Conservation (phyloP, 1,140 invertebrate species). For the Vanessa atalanta region DNA sequence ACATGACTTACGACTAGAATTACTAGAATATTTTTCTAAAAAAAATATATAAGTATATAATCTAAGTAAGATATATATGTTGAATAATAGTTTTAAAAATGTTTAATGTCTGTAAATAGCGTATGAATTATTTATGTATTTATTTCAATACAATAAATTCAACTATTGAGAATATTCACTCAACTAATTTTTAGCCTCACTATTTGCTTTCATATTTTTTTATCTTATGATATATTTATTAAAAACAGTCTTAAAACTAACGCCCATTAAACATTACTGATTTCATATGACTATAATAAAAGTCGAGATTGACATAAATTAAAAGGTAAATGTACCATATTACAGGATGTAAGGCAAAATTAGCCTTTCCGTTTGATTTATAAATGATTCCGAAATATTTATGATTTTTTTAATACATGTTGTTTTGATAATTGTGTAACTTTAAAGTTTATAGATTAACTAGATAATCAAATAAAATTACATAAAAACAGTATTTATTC, state of each 20-base stretch:
- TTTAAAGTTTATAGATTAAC: too few relatives aligned
- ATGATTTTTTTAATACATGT: too few relatives aligned
- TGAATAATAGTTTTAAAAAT: neutral
- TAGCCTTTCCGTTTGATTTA: too few relatives aligned
- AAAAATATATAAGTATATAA: neutral
- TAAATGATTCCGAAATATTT: too few relatives aligned
- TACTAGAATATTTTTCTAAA: slow-evolving; percentile 9
- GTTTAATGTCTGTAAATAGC: neutral
- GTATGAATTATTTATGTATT: neutral
- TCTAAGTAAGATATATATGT: neutral
- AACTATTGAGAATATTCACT: slow-evolving; percentile 15
- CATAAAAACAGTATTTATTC: too few relatives aligned
- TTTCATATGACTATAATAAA: too few relatives aligned
- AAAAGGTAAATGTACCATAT: too few relatives aligned
- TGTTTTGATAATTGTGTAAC: too few relatives aligned
- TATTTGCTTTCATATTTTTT: slow-evolving; percentile 70
- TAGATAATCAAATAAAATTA: too few relatives aligned
- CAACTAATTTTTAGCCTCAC: slow-evolving; percentile 53
- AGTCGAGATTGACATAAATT: too few relatives aligned
- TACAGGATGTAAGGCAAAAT: too few relatives aligned
- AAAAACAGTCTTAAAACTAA: neutral
- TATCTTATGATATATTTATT: neutral
- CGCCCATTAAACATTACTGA: neutral
- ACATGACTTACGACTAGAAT: slow-evolving; percentile 15
- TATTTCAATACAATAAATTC: neutral